These are phyloP conservation scores for Polypedilum vanderplanki DNA, from an alignment of 1,140 invertebrate species.

Conservation along the genomic window DNA sequence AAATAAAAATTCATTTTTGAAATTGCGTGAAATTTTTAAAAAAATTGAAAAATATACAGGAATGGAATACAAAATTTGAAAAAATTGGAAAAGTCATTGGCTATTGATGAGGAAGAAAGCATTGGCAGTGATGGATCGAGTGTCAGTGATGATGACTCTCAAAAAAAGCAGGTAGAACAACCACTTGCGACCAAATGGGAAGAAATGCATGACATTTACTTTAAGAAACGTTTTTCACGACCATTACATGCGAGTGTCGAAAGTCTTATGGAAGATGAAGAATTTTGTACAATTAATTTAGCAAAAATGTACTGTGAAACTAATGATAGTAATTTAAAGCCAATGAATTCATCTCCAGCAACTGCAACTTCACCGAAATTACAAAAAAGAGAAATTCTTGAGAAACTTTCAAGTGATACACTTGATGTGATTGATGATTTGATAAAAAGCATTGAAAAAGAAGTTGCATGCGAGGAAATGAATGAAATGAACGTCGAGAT, in stretches of 20 bases:
- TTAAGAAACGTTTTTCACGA: slow-evolving; percentile 12
- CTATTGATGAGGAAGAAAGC: not conserved
- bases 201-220: slow-evolving; percentile 21
- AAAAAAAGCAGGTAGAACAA: not conserved
- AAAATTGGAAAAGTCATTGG: not conserved
- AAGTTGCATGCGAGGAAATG: not conserved
- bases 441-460: slow-evolving; percentile 16
- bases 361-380: not conserved
- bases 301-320: not conserved
- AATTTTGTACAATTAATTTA: slow-evolving; percentile 14
- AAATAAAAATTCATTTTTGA: no score
- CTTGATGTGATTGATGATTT: slow-evolving; percentile 17
- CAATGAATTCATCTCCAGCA: not conserved
- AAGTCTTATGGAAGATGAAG: slow-evolving; percentile 1
- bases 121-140: not conserved
- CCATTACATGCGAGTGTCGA: not conserved
- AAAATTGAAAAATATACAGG: no score
- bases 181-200: not conserved
- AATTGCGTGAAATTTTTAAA: no score
- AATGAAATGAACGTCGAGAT: not conserved
- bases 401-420: not conserved
- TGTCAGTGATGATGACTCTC: not conserved
- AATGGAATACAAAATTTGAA: not conserved
- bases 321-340: not conserved
- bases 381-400: not conserved